A percentile compares a stretch with the other conserved stretches of the same genome.
These are phyloP conservation scores for Mus spretus DNA, from an alignment of 2,797 vertebrate genomes.

Conservation along the genomic window DNA sequence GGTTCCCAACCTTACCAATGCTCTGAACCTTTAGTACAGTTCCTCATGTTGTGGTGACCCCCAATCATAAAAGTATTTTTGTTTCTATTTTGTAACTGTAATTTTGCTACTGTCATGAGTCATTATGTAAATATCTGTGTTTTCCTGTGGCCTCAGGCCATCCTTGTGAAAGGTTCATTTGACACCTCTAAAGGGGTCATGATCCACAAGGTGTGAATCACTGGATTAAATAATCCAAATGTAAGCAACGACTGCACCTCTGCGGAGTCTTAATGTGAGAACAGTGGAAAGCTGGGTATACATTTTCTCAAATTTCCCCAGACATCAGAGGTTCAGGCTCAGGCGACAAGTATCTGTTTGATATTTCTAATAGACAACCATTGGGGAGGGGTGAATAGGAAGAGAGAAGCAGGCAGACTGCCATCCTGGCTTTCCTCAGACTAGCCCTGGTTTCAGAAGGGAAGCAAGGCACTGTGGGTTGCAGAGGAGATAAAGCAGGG, in stretches of 20 bases:
- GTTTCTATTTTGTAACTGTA: not conserved
- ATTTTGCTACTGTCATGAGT: not conserved
- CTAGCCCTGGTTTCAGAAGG: not conserved
- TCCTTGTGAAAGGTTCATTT: not conserved
- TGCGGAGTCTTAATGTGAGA: not conserved
- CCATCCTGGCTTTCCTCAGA: not conserved
- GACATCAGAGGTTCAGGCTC: not conserved
- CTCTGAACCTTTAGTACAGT: not conserved
- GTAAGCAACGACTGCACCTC: not conserved
- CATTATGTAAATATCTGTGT: not conserved
- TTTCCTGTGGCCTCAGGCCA: not conserved
- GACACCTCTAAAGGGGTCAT: not conserved
- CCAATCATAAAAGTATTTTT: not conserved
- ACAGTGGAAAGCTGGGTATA: not conserved
- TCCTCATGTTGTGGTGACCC: not conserved
- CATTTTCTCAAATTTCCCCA: not conserved
- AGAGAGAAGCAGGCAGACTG: not conserved
- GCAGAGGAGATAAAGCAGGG: not conserved
- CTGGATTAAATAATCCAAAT: not conserved
- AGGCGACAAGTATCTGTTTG: not conserved
- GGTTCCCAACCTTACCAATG: not conserved
- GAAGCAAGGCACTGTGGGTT: accelerated
- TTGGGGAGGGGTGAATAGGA: not conserved
- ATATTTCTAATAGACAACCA: not conserved
- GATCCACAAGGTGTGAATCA: no score